Evolutionary conservation across 2,888 invertebrate genomes (phyloP), one percentile per base, ranked within the genome.

Genomic region (Macrophya annulata): DNA sequence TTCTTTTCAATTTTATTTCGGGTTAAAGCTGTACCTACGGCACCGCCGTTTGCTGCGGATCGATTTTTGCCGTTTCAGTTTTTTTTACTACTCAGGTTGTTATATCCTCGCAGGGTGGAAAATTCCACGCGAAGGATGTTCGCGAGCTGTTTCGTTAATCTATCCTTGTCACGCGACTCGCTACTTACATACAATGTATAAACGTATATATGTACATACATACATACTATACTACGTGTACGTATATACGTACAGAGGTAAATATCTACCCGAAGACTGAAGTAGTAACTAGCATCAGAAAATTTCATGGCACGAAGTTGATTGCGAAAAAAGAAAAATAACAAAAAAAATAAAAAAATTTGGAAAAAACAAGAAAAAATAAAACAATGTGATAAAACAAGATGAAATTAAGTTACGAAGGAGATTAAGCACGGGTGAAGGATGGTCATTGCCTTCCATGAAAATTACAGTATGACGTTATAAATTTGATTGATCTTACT

Each of bases 61-160:
- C 51, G 48, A 45, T 76, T 48, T 76, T 76, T 40, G 48, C 77
- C 31, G 51, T 77, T 55, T 77, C 12, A 37, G 31, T 77, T 77
- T 77, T 55, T 77, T 31, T n/a, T 15, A 43, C 65, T 12, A 62
- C 55, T 55, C 62, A 45, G 62, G n/a, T 62, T 43, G 10, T 21
- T 81, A 40, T 59, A 62, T 65, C 43, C 25, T 81, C 10, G 21
- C 5, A 21, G 45, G n/a, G 68, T 83, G 71, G 83, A 83, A 83
- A 83, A 83, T 83, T 68, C 83, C 83, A 40, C 71, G 71, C 83
- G 68, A 83, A 83, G 83, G 83, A 83, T 83, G 65, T 71, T 83
- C 83, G 83, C 65, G 68, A 40, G 37, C 83, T 45, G 71, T 83
- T 83, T 71, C 21, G 83, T 83, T 83, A 83, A 83, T 83, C 68